Percentiles rank a stretch among this genome's conserved stretches.
These are phyloP conservation scores for Homarus gammarus DNA, from an alignment of 2,888 invertebrate genomes.

Conservation along the genomic window DNA sequence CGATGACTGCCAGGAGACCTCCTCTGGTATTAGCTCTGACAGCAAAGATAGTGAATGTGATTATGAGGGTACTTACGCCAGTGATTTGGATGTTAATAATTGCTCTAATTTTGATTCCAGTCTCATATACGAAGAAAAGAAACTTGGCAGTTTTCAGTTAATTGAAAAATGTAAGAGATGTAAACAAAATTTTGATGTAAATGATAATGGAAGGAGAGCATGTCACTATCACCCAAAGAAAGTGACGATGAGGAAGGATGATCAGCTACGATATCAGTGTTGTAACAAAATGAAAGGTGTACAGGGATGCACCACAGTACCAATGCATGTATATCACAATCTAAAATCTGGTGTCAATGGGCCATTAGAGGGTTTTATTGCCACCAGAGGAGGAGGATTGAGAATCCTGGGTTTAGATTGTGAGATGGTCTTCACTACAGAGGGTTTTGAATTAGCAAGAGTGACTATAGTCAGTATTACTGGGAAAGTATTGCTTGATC, in stretches of 20 bases:
- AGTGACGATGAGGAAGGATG: conserved; percentile 76
- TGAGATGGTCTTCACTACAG: conserved; percentile 77
- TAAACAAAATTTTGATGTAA: conserved; percentile 58
- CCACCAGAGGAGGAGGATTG: conserved; percentile 81
- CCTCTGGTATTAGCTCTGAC: conserved; percentile 59
- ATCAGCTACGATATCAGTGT: conserved; percentile 83
- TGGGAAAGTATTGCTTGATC: conserved; percentile 76
- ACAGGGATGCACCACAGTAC: conserved; percentile 84
- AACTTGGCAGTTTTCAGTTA: neutral
- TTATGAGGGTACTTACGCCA: neutral
- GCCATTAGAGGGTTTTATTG: conserved; percentile 85
- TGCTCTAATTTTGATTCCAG: neutral
- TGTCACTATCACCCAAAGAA: conserved; percentile 69
- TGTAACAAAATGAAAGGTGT: conserved; percentile 80
- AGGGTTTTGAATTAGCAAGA: conserved; percentile 77
- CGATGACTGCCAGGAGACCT: conserved; percentile 52
- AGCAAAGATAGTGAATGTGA: conserved; percentile 61
- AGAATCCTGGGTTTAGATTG: conserved; percentile 77
- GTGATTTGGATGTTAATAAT: neutral
- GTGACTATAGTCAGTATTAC: conserved; percentile 75
- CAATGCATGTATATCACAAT: conserved; percentile 89
- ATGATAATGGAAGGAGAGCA: conserved; percentile 39
- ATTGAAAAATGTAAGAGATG: conserved; percentile 67
- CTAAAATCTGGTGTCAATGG: conserved; percentile 86
- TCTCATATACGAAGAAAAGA: neutral